Conservation (phyloP, 1,140 invertebrate species). For the Kradibia gibbosae region DNA sequence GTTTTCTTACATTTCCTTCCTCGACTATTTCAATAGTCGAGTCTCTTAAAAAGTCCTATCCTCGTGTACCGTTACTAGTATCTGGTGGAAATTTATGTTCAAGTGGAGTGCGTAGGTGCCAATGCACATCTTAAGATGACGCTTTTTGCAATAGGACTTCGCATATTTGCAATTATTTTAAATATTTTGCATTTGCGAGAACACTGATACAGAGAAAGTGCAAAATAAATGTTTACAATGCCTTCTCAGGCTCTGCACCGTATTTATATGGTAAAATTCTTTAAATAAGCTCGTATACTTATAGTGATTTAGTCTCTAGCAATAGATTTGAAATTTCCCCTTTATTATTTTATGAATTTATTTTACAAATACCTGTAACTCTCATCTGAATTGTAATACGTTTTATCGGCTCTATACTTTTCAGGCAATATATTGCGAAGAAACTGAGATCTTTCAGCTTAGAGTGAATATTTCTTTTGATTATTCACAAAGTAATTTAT, state of each 20-base stretch:
- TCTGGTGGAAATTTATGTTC: slow-evolving; percentile 17
- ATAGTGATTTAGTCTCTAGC: not conserved
- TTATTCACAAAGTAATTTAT: too few relatives aligned
- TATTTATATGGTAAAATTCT: not conserved
- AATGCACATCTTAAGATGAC: not conserved
- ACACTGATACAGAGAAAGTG: not conserved
- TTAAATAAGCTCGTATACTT: not conserved
- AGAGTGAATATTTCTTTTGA: too few relatives aligned
- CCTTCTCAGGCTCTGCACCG: not conserved
- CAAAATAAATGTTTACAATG: not conserved
- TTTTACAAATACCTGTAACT: too few relatives aligned
- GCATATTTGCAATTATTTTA: slow-evolving; percentile 21
- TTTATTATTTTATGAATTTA: too few relatives aligned
- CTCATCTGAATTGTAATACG: too few relatives aligned
- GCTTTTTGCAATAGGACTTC: not conserved
- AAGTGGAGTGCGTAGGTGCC: slow-evolving; percentile 2
- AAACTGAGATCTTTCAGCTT: too few relatives aligned
- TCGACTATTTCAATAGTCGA: too few relatives aligned
- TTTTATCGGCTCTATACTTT: too few relatives aligned
- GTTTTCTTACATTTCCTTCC: not conserved
- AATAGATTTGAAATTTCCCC: too few relatives aligned
- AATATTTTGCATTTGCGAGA: not conserved
- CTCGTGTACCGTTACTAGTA: not conserved
- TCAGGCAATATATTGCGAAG: too few relatives aligned
- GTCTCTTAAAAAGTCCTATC: not conserved